Evolutionary conservation across 1,140 invertebrate species (phyloP).

Genomic region (Dendroctonus ponderosae): DNA sequence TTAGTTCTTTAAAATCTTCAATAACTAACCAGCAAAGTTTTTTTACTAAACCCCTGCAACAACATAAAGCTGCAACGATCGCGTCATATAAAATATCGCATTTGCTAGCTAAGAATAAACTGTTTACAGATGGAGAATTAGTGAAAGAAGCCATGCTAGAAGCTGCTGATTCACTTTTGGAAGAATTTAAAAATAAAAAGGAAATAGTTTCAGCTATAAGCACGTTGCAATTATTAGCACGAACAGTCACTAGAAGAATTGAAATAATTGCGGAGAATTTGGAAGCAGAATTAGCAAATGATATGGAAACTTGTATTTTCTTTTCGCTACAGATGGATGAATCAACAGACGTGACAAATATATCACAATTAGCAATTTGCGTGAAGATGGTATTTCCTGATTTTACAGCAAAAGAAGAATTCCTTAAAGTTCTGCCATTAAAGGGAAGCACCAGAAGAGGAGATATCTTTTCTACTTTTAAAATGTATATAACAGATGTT

Average conservation of each 20-base stretch:
- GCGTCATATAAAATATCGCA: slow-evolving; percentile 14
- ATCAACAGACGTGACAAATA: slow-evolving; percentile 35
- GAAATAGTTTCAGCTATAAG: slow-evolving; percentile 31
- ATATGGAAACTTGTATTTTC: slow-evolving; percentile 32
- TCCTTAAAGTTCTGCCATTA: slow-evolving; percentile 5
- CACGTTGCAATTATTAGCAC: slow-evolving; percentile 31
- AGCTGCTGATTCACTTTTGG: slow-evolving; percentile 20
- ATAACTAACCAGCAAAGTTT: no score
- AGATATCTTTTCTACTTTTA: slow-evolving; percentile 14
- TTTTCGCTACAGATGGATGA: slow-evolving; percentile 36
- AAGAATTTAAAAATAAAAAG: slow-evolving; percentile 31
- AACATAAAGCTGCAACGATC: slow-evolving; percentile 10
- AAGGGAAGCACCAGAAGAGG: slow-evolving; percentile 3
- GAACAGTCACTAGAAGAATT: slow-evolving; percentile 34
- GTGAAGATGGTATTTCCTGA: slow-evolving; percentile 31
- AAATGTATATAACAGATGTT: slow-evolving; percentile 21
- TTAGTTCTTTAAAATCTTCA: no score
- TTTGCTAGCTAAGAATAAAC: slow-evolving; percentile 18
- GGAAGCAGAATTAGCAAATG: slow-evolving; percentile 31
- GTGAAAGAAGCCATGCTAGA: slow-evolving; percentile 11
- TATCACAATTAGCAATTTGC: slow-evolving; percentile 29
- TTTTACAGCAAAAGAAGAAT: slow-evolving; percentile 37
- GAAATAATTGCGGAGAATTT: slow-evolving; percentile 27
- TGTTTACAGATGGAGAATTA: slow-evolving; percentile 13
- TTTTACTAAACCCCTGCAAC: no score